Base-by-base conservation (phyloP, 2,888 invertebrate species). In the Hipparchia semele region DNA sequence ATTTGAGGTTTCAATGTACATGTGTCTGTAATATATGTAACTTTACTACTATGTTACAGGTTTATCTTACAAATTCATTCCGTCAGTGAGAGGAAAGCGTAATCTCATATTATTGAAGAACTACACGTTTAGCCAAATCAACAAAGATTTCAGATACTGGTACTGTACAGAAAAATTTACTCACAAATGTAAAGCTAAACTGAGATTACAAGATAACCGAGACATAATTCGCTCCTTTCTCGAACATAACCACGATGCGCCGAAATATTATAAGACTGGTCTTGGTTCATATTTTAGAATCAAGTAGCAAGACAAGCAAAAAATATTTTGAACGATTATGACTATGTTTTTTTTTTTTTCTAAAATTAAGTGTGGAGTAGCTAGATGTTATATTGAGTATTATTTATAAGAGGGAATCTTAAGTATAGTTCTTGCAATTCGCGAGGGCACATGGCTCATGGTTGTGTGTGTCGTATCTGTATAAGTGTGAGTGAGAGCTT, bases 141-240 rank as follows among this genome's bases (percentile, higher is more conserved):
- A 81, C 68, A 79, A 80, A 33, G 79, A 80, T 46, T 51, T 54
- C 23, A 75, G 81, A 71, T 83, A 82, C 61, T 84, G 84, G 84
- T 77, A 79, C 9, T 85, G 86, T 68, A 82, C 84, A 6, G 80
- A 79, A 71, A 78, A 81, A 56, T 73, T 70, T 4, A 72, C 76
- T 1, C 73, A 23, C 7, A 80, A 79, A 60, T 84, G 84, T 72
- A 78, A 60, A 8, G 85, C 83, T 5, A 82, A 78, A 70, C 73
- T 85, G 1, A 71, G 78, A n/a, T 77, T 84, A 46, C 77, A 82
- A 61, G 70, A 70, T 10, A 66, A 74, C 58, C 66, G 71, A 1
- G 71, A 75, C 5, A 77, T 84, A 33, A 75, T 75, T 4, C 61
- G 59, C 12, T 81, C 79, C 45, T 59, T 70, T 9, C 75, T 76